A percentile compares a stretch with the other conserved stretches of the same genome.
These are phyloP conservation scores for Meloidogyne floridensis DNA, from an alignment of 1,140 invertebrate species.

Conservation along the genomic window DNA sequence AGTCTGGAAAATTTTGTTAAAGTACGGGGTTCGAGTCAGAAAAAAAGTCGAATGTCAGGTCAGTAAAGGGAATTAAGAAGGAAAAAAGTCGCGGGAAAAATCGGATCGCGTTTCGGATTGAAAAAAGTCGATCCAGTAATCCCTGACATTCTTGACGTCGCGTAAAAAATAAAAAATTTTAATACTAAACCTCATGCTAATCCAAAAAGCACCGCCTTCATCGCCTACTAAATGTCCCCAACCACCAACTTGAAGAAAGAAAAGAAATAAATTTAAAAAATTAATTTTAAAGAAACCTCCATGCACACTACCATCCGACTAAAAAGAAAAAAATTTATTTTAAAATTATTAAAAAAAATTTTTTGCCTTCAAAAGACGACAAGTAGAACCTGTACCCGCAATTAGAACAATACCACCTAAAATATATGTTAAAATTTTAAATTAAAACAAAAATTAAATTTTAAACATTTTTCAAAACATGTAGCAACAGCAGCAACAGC, in stretches of 20 bases:
- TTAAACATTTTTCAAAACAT: slow-evolving; percentile 73
- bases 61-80: too few species aligned
- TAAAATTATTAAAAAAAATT: not conserved
- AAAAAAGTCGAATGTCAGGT: too few species aligned
- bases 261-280: not conserved
- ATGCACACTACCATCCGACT: slow-evolving; percentile 77
- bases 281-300: slow-evolving; percentile 61
- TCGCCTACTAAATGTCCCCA: slow-evolving; percentile 94
- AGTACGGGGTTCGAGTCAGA: too few species aligned
- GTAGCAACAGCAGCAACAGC: slow-evolving; percentile 82
- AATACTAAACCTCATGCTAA: slow-evolving; percentile 38
- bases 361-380: slow-evolving; percentile 67
- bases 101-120: too few species aligned
- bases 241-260: slow-evolving; percentile 76
- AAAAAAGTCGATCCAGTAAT: too few species aligned
- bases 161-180: slow-evolving; percentile 20
- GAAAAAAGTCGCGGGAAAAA: too few species aligned
- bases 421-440: too few species aligned
- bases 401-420: slow-evolving; percentile 86
- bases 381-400: slow-evolving; percentile 74
- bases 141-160: too few species aligned
- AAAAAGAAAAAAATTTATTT: slow-evolving; percentile 72
- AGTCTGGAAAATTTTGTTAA: too few species aligned
- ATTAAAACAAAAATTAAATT: too few species aligned
- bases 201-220: slow-evolving; percentile 76